Base-by-base conservation (phyloP, 2,797 vertebrate genomes). In the Semaprochilodus insignis region DNA sequence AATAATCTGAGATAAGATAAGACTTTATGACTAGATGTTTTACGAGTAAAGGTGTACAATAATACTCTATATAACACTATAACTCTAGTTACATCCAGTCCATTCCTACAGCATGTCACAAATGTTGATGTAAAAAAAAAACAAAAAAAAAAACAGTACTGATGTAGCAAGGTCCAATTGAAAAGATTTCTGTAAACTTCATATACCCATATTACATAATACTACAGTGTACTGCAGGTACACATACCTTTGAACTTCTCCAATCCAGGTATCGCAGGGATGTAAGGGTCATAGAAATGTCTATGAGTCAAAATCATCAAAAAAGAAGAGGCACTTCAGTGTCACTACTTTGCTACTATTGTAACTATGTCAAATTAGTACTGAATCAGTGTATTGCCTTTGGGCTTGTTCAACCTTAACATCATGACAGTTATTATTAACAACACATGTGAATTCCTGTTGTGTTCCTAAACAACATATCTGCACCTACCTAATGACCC, bases 231-330 rank as follows among this genome's bases (percentile, higher is more conserved):
- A 69, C 60, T 44, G 48, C 15, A 60, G 62, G 51, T 17, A 84
- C 48, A 74, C 85, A 80, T 81, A 92, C 93, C 93, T 91, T 90
- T 85, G 86, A 92, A 94, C 52, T 86, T 89, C 15, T 90, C 87
- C 62, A 94, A 74, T 48, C 92, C 93, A 57, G 90, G 86, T 71
- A 94, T 91, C 60, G 88, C n/a, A 51, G 93, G 93, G 31, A 92
- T 80, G 25, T 88, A 90, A 3, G 93, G 90, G 15, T 88, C 84
- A 80, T 89, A 90, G 70, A 92, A 94, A 83, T 94, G 93, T 69
- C 91, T 92, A 70, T 16, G 57, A 74, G 54, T 77, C 10, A 80
- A 82, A 83, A 74, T 82, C 59, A 77, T 23, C 62, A 69, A 86
- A 21, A 71, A 81, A 34, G 44, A 69, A 81, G 8, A 66, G 5